Conservation (phyloP, 1,140 invertebrate species). For the Scaptomyza pallida region DNA sequence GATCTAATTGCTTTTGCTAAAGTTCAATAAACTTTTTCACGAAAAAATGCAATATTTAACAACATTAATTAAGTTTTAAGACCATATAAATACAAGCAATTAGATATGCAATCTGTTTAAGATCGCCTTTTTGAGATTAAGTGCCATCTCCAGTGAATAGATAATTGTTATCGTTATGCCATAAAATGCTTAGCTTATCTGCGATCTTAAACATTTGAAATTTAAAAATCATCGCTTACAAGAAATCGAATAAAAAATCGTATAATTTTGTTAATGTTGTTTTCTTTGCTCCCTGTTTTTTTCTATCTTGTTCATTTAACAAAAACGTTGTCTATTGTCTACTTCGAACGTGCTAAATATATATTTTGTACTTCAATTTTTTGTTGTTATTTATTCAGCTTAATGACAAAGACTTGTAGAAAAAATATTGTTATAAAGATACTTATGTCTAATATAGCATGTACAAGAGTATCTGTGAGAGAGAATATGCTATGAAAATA, state of each 20-base stretch:
- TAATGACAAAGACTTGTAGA: slow-evolving; percentile 36
- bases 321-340: slow-evolving; percentile 33
- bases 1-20: no score
- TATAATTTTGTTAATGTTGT: slow-evolving; percentile 20
- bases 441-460: slow-evolving; percentile 2
- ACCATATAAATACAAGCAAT: no score
- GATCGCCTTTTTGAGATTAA: no score
- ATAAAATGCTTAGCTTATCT: neutral
- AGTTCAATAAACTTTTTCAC: no score
- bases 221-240: slow-evolving; percentile 18
- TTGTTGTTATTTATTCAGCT: slow-evolving; percentile 42
- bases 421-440: slow-evolving; percentile 2
- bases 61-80: no score
- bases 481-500: slow-evolving; percentile 31
- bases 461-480: slow-evolving; percentile 17
- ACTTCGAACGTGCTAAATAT: slow-evolving; percentile 54
- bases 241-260: slow-evolving; percentile 13
- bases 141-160: no score
- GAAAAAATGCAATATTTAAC: no score
- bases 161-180: no score
- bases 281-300: slow-evolving; percentile 14
- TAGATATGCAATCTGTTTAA: no score
- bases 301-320: slow-evolving; percentile 11
- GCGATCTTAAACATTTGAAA: neutral
- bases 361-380: slow-evolving; percentile 37